Evolutionary conservation across 2,888 invertebrate species (phyloP).

Genomic region (Lordiphosa fenestrarum): DNA sequence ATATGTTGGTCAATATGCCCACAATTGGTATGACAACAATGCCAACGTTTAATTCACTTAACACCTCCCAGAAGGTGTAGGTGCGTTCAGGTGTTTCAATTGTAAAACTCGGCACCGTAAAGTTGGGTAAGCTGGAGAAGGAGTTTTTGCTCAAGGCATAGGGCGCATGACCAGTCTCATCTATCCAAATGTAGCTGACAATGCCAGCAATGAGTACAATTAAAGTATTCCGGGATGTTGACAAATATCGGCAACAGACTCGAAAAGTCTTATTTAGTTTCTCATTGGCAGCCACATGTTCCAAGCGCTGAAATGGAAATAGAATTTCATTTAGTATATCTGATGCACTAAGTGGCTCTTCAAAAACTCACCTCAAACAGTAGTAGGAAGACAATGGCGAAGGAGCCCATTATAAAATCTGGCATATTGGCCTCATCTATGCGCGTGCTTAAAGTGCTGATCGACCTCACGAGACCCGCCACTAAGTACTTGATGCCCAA

Average conservation of each 20-base stretch:
- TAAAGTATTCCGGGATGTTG: slow-evolving; percentile 89
- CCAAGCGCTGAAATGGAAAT: slow-evolving; percentile 82
- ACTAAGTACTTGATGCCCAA: slow-evolving; percentile 87
- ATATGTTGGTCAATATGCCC: slow-evolving; percentile 94
- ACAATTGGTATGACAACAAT: slow-evolving; percentile 91
- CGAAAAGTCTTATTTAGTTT: slow-evolving; percentile 79
- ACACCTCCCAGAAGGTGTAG: slow-evolving; percentile 85
- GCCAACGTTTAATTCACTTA: slow-evolving; percentile 87
- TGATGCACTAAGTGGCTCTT: too few relatives aligned
- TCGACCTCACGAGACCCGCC: slow-evolving; percentile 85
- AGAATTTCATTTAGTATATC: neutral
- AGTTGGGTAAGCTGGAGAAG: slow-evolving; percentile 85
- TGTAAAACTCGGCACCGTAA: slow-evolving; percentile 85
- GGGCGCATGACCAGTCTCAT: slow-evolving; percentile 82
- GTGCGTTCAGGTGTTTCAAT: slow-evolving; percentile 82
- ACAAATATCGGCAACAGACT: slow-evolving; percentile 85
- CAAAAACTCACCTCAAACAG: slow-evolving; percentile 83
- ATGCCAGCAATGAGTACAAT: slow-evolving; percentile 85
- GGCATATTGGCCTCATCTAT: slow-evolving; percentile 82
- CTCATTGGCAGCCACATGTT: slow-evolving; percentile 81
- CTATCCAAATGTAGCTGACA: slow-evolving; percentile 82
- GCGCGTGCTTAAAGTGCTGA: slow-evolving; percentile 82
- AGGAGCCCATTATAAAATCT: slow-evolving; percentile 85
- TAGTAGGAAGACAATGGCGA: slow-evolving; percentile 85
- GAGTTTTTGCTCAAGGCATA: slow-evolving; percentile 82